Percentiles rank a stretch among this genome's conserved stretches.
Evolutionary conservation across 2,113 vertebrate species (phyloP).

Genomic region (Ginglymostoma cirratum): DNA sequence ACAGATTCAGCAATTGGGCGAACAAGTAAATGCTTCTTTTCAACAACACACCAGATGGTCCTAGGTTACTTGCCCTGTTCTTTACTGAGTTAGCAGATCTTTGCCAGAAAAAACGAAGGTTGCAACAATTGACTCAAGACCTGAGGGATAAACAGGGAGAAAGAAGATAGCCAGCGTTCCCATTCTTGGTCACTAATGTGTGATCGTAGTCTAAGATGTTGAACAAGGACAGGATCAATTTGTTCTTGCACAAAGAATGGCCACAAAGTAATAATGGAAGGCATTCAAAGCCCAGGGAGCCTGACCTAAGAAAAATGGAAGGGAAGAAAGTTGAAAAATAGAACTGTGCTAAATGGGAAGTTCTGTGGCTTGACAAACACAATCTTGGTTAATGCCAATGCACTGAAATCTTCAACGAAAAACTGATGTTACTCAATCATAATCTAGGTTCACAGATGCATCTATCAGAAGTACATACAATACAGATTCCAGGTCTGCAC

Average conservation of each 20-base stretch:
- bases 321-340: neutral
- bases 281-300: neutral
- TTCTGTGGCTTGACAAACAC: neutral
- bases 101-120: neutral
- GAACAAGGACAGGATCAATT: neutral
- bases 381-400: neutral
- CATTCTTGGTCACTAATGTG: neutral
- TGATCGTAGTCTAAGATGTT: neutral
- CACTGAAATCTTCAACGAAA: neutral
- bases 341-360: neutral
- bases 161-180: neutral
- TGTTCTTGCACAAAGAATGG: neutral
- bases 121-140: neutral
- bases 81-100: neutral
- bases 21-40: neutral
- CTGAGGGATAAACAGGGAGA: neutral
- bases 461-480: neutral
- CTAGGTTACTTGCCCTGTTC: neutral
- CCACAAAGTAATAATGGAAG: neutral
- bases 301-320: neutral
- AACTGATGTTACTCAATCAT: neutral
- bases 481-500: neutral
- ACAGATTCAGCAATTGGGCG: neutral
- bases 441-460: neutral
- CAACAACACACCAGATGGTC: neutral